These are phyloP conservation scores for Trypoxylon attenuatum DNA, from an alignment of 2,888 invertebrate species.

Conservation along the genomic window DNA sequence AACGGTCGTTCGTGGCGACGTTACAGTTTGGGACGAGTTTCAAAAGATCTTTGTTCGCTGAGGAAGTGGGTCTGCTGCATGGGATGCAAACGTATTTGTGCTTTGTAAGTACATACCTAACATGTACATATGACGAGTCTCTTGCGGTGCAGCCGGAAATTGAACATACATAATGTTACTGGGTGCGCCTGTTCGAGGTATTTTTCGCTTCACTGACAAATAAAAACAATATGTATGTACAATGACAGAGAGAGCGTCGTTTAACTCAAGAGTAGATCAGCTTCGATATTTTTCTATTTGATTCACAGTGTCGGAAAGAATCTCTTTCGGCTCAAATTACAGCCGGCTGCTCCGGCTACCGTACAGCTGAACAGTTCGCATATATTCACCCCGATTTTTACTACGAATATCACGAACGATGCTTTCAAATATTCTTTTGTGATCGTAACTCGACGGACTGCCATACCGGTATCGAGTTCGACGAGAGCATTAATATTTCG, in stretches of 20 bases:
- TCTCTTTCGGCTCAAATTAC: no score
- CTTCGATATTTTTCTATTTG: no score
- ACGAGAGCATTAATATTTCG: no score
- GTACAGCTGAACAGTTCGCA: no score
- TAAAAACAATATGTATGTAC: slow-evolving; percentile 64
- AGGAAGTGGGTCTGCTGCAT: slow-evolving; percentile 61
- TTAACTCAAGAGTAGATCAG: no score
- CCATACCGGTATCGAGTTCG: neutral
- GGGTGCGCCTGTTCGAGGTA: slow-evolving; percentile 69
- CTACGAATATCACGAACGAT: neutral
- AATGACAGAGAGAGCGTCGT: neutral
- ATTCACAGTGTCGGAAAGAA: no score
- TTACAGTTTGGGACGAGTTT: slow-evolving; percentile 67
- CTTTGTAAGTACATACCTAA: slow-evolving; percentile 31
- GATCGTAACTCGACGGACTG: neutral
- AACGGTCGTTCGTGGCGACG: slow-evolving; percentile 56
- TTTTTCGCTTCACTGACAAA: slow-evolving; percentile 73
- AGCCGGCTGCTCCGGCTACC: no score
- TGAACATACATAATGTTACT: slow-evolving; percentile 64
- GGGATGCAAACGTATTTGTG: slow-evolving; percentile 41
- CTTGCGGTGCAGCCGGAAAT: slow-evolving; percentile 61
- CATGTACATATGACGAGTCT: neutral
- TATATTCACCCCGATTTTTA: no score
- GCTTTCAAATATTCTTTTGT: neutral
- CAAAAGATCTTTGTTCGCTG: slow-evolving; percentile 71